Conservation (phyloP, 1,140 invertebrate genomes). For the Drosophila rufa region DNA sequence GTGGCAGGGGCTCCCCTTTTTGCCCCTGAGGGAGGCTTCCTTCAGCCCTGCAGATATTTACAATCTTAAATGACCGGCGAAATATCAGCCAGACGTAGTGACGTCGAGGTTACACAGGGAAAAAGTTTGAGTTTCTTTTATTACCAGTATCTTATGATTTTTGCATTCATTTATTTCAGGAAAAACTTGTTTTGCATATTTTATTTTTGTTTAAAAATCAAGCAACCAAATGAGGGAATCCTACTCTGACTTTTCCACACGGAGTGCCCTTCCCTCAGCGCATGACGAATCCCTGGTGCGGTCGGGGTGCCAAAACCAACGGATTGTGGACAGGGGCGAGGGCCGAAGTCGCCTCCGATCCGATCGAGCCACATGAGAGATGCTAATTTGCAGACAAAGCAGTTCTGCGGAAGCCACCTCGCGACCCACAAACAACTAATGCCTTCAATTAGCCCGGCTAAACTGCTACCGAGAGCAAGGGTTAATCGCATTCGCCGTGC, state of each 20-base stretch:
- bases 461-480: constrained; percentile 62
- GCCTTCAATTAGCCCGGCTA: constrained; percentile 76
- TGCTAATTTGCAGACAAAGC: constrained; percentile 72
- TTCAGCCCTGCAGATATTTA: constrained; percentile 1
- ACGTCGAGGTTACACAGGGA: constrained; percentile 18
- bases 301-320: constrained; percentile 57
- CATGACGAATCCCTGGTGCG: constrained; percentile 56
- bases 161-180: no score
- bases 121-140: neutral
- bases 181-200: no score
- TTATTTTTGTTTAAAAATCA: constrained; percentile 1
- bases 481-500: constrained; percentile 70
- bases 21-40: neutral
- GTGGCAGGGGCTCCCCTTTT: constrained; percentile 53
- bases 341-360: constrained; percentile 51
- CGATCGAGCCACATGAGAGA: constrained; percentile 55
- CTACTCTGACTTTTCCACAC: constrained; percentile 17
- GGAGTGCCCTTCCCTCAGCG: constrained; percentile 8
- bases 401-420: constrained; percentile 59
- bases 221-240: constrained; percentile 14
- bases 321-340: constrained; percentile 54
- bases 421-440: constrained; percentile 82
- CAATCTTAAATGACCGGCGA: constrained; percentile 2
- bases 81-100: constrained; percentile 48
- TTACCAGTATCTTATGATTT: no score